Base-by-base conservation (phyloP, 2,888 invertebrate genomes). In the Anthoptus insignis region DNA sequence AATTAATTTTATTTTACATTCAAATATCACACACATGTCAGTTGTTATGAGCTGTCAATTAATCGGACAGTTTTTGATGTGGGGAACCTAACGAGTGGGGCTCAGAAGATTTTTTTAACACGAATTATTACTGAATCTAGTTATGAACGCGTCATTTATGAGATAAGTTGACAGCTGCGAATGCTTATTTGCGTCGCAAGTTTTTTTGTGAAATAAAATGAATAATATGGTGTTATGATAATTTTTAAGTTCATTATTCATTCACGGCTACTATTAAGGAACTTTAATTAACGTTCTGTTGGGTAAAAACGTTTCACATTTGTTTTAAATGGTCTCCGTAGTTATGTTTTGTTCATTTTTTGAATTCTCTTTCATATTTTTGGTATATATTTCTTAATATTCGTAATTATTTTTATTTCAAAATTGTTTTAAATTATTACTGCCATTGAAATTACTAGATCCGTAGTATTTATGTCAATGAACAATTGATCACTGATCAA, bases 1-100 rank as follows among this genome's bases (percentile, higher is more conserved):
- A 90, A 91, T 91, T 91, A 91, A 91, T 91, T 91, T 87, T 83
- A 82, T 88, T 89, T 88, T 84, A 86, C 87, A 87, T 87, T 88
- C 82, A 86, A 87, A 86, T 82, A 81, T 80, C 83, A 83, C 83
- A 59, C 81, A 79, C 81, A 79, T 83, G 86, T 84, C 85, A 81
- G 83, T 76, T 81, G 84, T 85, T 64, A 81, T 80, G 83, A 83
- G 83, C 89, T 89, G 91, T 91, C 91, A 91, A 91, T 92, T 91
- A 90, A 89, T 87, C 83, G 81, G 89, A 91, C 91, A 87, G 83
- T 81, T 84, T 81, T 86, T 88, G 89, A 90, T 86, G 87, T 86
- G 88, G 88, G 87, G 86, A 83, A 79, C 81, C 74, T 88, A 88
- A 87, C 87, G 81, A 85, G 87, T 75, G 80, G 81, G 82, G 83